These are phyloP conservation scores for Epizoanthus ramosus DNA, from an alignment of 92 coral and sea anemone genomes.

Conservation along the genomic window DNA sequence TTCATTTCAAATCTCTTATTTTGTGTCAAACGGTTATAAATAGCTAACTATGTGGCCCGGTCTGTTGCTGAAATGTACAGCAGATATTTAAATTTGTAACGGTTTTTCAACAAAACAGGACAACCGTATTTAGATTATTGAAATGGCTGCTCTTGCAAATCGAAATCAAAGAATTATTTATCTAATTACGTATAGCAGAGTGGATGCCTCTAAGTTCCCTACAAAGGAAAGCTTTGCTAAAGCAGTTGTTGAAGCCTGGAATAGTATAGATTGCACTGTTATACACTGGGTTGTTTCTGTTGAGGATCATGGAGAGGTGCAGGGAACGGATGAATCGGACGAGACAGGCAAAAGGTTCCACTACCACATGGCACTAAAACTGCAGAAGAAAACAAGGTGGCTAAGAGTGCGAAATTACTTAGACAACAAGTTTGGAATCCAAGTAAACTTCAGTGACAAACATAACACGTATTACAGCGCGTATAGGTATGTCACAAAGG, in stretches of 20 bases:
- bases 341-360: constrained; percentile 7
- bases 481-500: constrained; percentile 26
- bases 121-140: not conserved
- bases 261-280: not conserved
- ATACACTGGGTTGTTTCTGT: constrained; percentile 32
- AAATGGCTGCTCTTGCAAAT: not conserved
- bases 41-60: too few species aligned
- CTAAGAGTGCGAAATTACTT: constrained; percentile 12
- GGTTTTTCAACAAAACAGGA: not conserved
- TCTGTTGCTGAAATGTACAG: too few species aligned
- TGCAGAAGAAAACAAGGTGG: constrained; percentile 15
- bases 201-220: constrained; percentile 3
- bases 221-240: constrained; percentile 30
- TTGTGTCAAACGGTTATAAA: too few species aligned
- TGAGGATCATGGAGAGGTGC: constrained; percentile 14
- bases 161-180: constrained; percentile 28
- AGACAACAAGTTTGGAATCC: constrained; percentile 21
- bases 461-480: constrained; percentile 37
- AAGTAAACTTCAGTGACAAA: constrained; percentile 33
- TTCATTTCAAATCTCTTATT: not conserved
- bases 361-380: constrained; percentile 38
- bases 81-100: not conserved
- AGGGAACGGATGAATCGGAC: not conserved
- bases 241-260: constrained; percentile 41
- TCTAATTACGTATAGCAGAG: constrained; percentile 37